Base-by-base conservation (phyloP, 2,797 vertebrate genomes). In the Ctenopoma multispine region DNA sequence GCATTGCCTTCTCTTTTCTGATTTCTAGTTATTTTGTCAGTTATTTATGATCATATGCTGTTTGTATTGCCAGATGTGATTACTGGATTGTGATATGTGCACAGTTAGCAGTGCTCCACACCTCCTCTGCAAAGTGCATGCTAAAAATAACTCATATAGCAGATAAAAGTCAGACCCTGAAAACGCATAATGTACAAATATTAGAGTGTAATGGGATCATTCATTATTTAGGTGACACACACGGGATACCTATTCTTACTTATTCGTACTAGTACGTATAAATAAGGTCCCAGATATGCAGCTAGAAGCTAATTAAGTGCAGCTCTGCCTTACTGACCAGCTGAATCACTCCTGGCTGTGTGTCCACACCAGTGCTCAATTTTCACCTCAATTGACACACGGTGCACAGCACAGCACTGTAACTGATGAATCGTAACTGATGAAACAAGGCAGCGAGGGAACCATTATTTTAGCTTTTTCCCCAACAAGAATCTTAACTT, bases 301-400 rank as follows among this genome's bases (percentile, higher is more conserved):
- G 84, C 38, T 15, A 75, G 51, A 43, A 63, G 65, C 70, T 79
- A 73, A 76, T 86, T 80, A 81, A 31, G 43, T 46, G 51, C 54
- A 62, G 36, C 13, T 62, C 76, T 70, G 27, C 58, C 47, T 64
- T 59, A 20, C 68, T 78, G 66, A 79, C 75, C 72, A 51, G 46
- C 71, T 75, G 64, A 80, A 74, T 81, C 73, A 24, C 63, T 78
- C 40, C 40, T 24, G 29, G 21, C 41, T 72, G 14, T 18, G n/a
- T 47, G 43, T 74, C 8, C 50, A 77, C 20, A 83, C 57, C 62
- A 2, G 10, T 9, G 59, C 57, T 72, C 29, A 50, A 20, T 59
- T 67, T 51, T 83, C 51, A 75, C 75, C 70, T 75, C 62, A 69
- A 62, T 64, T 61, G 77, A 81, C 57, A 64, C 63, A 81, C 57